These are phyloP conservation scores for Sander vitreus DNA, from an alignment of 2,113 vertebrate species.

Conservation along the genomic window DNA sequence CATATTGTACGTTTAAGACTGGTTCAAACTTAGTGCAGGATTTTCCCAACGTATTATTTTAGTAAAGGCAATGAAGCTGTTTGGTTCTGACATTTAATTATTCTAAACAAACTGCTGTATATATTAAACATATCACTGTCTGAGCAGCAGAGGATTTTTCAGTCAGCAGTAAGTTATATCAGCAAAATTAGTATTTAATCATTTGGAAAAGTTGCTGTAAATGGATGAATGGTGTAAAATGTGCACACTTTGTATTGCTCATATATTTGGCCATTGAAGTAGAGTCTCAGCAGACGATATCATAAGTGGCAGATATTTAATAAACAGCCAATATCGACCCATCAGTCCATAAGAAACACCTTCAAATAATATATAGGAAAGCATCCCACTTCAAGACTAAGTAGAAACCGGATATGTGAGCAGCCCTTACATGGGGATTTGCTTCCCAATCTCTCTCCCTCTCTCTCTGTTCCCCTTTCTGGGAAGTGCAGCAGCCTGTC, in stretches of 20 bases:
- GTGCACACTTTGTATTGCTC: neutral
- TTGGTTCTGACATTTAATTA: slow-evolving; percentile 5
- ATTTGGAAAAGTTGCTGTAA: neutral
- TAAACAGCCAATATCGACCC: slow-evolving; percentile 7
- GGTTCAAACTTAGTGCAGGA: neutral
- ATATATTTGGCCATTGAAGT: neutral
- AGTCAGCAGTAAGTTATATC: neutral
- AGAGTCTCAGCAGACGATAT: neutral
- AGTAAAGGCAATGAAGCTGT: neutral
- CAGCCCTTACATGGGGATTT: slow-evolving; percentile 25
- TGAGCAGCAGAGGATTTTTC: slow-evolving; percentile 1
- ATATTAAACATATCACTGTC: neutral
- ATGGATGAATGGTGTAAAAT: neutral
- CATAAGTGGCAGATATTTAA: slow-evolving; percentile 41
- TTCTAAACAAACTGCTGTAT: neutral
- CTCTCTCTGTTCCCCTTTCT: slow-evolving; percentile 65
- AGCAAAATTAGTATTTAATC: neutral
- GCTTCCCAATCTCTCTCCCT: slow-evolving; percentile 23
- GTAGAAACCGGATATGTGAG: slow-evolving; percentile 37
- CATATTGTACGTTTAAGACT: too few species aligned
- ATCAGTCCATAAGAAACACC: slow-evolving; percentile 7
- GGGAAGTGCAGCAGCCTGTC: slow-evolving; percentile 71
- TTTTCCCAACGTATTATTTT: neutral
- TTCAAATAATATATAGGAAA: slow-evolving; percentile 25
- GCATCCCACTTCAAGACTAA: neutral